Percentiles rank a stretch among this genome's conserved stretches.
These are phyloP conservation scores for Thereva unica DNA, from an alignment of 2,888 invertebrate species.

Conservation along the genomic window DNA sequence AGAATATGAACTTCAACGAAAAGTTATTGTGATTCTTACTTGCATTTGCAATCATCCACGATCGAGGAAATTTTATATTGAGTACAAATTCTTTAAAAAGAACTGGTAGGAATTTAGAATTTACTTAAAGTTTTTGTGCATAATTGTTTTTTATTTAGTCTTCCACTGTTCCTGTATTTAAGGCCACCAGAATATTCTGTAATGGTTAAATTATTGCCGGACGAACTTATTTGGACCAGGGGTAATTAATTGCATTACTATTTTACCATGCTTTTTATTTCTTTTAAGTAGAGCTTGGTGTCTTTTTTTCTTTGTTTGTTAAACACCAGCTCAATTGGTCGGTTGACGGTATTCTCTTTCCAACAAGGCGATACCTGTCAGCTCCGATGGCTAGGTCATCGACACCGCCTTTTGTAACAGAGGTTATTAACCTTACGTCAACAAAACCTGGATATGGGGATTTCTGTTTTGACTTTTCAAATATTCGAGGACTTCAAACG, in stretches of 20 bases:
- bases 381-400: no score
- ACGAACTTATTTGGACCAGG: slow-evolving; percentile 55
- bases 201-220: slow-evolving; percentile 54
- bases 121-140: background rate
- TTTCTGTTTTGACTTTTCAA: no score
- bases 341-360: no score
- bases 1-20: slow-evolving; percentile 57
- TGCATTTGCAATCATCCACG: slow-evolving; percentile 60
- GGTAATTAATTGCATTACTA: slow-evolving; percentile 41
- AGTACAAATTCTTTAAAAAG: slow-evolving; percentile 60
- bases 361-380: no score
- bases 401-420: no score
- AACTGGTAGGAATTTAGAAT: slow-evolving; percentile 53
- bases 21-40: slow-evolving; percentile 59
- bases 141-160: slow-evolving; percentile 44
- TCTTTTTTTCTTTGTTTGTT: background rate
- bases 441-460: no score
- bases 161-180: slow-evolving; percentile 55
- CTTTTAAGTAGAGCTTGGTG: background rate
- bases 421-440: no score
- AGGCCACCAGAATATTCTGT: slow-evolving; percentile 55
- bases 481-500: no score
- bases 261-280: background rate
- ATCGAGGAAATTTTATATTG: slow-evolving; percentile 61
- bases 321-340: no score